Evolutionary conservation across 2,797 vertebrate genomes (phyloP).

Genomic region (Cynopterus sphinx): DNA sequence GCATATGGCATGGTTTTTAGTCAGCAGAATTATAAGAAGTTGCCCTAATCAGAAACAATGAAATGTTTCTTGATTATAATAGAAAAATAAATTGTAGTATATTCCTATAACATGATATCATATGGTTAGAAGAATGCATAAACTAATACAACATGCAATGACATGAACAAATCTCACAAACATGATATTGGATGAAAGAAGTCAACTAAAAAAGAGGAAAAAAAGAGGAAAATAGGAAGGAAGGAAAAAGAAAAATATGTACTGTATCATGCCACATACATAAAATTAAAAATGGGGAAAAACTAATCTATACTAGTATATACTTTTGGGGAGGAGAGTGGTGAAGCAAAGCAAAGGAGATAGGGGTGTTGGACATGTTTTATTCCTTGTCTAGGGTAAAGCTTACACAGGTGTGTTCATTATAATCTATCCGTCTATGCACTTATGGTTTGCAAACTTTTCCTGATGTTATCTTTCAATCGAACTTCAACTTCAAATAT

Average conservation of each 20-base stretch:
- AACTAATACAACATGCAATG: background rate
- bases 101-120: background rate
- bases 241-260: rapidly evolving
- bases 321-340: background rate
- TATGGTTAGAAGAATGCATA: background rate
- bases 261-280: background rate
- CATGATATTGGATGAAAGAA: background rate
- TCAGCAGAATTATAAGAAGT: background rate
- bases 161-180: background rate
- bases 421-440: background rate
- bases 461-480: background rate
- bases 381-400: background rate
- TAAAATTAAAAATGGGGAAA: background rate
- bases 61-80: background rate
- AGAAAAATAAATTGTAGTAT: background rate
- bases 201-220: background rate
- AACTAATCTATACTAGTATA: background rate
- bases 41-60: background rate
- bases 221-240: background rate
- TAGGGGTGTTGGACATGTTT: background rate
- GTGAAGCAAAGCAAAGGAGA: background rate
- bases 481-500: conserved; percentile 27
- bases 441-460: background rate
- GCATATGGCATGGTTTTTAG: background rate
- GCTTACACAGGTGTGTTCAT: background rate